Base-by-base conservation (phyloP, 2,797 vertebrate species). In the Linurgus olivaceus region DNA sequence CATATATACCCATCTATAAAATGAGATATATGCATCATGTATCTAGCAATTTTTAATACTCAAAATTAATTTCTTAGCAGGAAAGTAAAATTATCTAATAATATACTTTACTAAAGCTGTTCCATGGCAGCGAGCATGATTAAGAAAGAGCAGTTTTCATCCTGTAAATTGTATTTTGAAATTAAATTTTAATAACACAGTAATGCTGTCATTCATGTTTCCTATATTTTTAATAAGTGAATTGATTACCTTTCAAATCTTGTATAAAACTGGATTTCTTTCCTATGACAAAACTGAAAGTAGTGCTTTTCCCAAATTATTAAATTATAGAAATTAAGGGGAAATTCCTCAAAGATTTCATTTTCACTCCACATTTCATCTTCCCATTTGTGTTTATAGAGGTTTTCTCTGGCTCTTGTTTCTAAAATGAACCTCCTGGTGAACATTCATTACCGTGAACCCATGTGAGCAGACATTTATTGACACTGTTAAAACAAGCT, bases 141-240 rank as follows among this genome's bases (percentile, higher is more conserved):
- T 97, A 96, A 95, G 86, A 93, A 93, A 78, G 47, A 95, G 37
- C 47, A 95, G 82, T 91, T 97, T 96, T 96, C 59, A 55, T 96
- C 86, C 63, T 83, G 82, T 65, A 96, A 97, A 94, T 96, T 95
- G 72, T 92, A 88, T 94, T 94, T 96, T 78, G 7, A 97, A 97
- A 95, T 97, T 92, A 95, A 94, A 88, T 96, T 95, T 97, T 95
- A 96, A 96, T 97, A 94, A 90, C 1, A 0, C 65, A 78, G 76
- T 90, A 95, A 88, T 93, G 59, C 45, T 94, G 88, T 88, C 77
- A 86, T 89, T 97, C 73, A 62, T 63, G 20, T 88, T 96, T 79
- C 81, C 45, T 89, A 33, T 71, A 94, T 92, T 96, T 96, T 96
- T 97, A 94, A 89, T 85, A 94, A 95, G 71, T 70, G 91, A 94